A percentile compares a stretch with the other conserved stretches of the same genome.
Conservation (phyloP, 1,140 invertebrate species). For the Aethina tumida region DNA sequence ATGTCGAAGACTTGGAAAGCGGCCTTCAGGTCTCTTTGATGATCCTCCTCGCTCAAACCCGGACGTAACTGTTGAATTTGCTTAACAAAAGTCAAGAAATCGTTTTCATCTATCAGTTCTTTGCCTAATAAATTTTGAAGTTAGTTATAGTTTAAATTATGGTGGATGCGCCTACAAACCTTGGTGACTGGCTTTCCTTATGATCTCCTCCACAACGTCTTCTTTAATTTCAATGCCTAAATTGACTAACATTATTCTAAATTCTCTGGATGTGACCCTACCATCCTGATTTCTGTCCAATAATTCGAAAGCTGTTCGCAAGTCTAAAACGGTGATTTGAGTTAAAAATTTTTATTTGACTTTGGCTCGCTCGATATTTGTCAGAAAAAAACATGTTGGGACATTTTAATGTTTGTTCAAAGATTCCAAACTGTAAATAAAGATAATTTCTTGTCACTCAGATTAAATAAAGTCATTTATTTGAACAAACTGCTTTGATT, state of each 20-base stretch:
- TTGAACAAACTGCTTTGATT: not conserved
- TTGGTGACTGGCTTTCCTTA: slow-evolving; percentile 58
- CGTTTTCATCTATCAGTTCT: slow-evolving; percentile 55
- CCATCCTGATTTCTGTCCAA: slow-evolving; percentile 66
- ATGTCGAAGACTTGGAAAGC: slow-evolving; percentile 71
- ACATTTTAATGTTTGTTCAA: not conserved
- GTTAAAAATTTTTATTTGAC: slow-evolving; percentile 9
- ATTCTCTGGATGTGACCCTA: slow-evolving; percentile 55
- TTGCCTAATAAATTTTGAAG: slow-evolving; percentile 20
- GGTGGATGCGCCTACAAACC: slow-evolving; percentile 34
- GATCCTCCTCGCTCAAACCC: slow-evolving; percentile 50
- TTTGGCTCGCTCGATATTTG: slow-evolving; percentile 6
- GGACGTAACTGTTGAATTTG: slow-evolving; percentile 55
- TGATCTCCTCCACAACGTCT: slow-evolving; percentile 56
- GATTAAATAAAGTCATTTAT: not conserved
- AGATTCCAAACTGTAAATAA: not conserved
- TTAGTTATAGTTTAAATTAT: not conserved
- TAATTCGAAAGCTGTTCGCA: slow-evolving; percentile 62
- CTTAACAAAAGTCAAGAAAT: slow-evolving; percentile 60
- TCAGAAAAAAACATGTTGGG: not conserved
- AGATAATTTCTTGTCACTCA: no score
- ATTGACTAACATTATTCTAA: slow-evolving; percentile 65
- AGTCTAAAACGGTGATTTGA: slow-evolving; percentile 41
- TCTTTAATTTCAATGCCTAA: slow-evolving; percentile 61
- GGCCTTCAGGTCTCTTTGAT: slow-evolving; percentile 58